These are phyloP conservation scores for Trissolcus japonicus DNA, from an alignment of 2,888 invertebrate genomes.

Conservation along the genomic window DNA sequence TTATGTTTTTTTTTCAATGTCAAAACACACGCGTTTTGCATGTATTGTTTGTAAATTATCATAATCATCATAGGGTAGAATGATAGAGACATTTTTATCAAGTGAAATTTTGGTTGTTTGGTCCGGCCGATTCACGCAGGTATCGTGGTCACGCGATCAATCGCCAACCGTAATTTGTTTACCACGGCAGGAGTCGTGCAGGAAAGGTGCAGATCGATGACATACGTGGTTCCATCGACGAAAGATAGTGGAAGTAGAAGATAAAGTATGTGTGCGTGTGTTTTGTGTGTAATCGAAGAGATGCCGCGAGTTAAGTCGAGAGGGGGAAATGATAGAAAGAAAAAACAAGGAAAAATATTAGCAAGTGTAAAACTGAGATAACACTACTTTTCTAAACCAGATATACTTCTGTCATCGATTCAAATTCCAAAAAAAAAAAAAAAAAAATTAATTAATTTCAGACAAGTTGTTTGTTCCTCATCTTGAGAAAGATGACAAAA, in stretches of 20 bases:
- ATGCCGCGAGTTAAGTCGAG: conserved; percentile 68
- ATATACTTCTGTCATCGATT: conserved; percentile 61
- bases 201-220: conserved; percentile 68
- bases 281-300: conserved; percentile 61
- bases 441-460: too few relatives aligned
- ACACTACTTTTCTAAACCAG: conserved; percentile 43
- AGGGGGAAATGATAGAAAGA: conserved; percentile 67
- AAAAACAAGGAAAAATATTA: conserved; percentile 70
- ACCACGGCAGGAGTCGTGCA: conserved; percentile 62
- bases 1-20: conserved; percentile 55
- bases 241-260: conserved; percentile 67
- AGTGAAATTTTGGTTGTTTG: conserved; percentile 38
- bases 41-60: conserved; percentile 21
- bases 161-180: conserved; percentile 58
- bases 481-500: conserved; percentile 56
- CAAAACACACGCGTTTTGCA: conserved; percentile 40
- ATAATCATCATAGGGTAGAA: conserved; percentile 38
- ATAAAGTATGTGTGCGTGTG: conserved; percentile 67
- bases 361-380: conserved; percentile 64
- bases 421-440: neutral
- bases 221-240: conserved; percentile 71
- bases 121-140: conserved; percentile 56
- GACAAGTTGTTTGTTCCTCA: neutral
- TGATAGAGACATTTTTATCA: conserved; percentile 42
- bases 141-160: conserved; percentile 67